phyloP scores from a whole-genome alignment of 2,113 vertebrate genomes.

The Cavia porcellus region DNA sequence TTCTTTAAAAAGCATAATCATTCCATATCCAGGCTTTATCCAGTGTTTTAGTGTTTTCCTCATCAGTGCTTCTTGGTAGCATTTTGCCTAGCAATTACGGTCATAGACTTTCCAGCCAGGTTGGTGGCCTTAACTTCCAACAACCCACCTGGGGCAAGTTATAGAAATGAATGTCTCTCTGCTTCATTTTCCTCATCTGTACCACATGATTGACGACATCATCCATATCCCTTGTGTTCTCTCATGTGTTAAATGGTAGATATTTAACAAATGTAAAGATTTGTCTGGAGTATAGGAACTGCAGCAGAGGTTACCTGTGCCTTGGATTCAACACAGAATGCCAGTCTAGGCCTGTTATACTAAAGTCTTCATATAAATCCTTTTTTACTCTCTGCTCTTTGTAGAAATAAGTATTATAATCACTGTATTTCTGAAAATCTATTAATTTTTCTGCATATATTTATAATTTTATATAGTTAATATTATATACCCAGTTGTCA shows the following conservation, averaged over 20 bases:
- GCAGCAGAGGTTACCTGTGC: background rate
- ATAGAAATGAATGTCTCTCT: background rate
- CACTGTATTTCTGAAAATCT: background rate
- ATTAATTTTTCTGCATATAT: background rate
- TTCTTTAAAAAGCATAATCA: background rate
- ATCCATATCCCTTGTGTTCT: background rate
- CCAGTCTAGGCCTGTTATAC: background rate
- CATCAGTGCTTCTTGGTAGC: background rate
- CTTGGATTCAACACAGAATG: background rate
- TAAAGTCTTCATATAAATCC: fast-evolving
- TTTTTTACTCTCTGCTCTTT: background rate
- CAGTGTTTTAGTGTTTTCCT: background rate
- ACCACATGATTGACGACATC: background rate
- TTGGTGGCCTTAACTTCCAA: background rate
- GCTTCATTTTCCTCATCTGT: background rate
- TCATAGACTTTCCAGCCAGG: background rate
- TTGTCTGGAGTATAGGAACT: background rate
- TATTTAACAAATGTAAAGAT: background rate
- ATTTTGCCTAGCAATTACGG: slow-evolving; percentile 1
- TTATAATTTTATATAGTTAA: background rate
- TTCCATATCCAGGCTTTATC: background rate
- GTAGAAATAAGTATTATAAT: background rate
- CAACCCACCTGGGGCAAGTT: background rate
- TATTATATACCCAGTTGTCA: background rate
- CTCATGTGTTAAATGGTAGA: background rate